Conservation (phyloP, 2,113 vertebrate species). For the Laterallus jamaicensis region DNA sequence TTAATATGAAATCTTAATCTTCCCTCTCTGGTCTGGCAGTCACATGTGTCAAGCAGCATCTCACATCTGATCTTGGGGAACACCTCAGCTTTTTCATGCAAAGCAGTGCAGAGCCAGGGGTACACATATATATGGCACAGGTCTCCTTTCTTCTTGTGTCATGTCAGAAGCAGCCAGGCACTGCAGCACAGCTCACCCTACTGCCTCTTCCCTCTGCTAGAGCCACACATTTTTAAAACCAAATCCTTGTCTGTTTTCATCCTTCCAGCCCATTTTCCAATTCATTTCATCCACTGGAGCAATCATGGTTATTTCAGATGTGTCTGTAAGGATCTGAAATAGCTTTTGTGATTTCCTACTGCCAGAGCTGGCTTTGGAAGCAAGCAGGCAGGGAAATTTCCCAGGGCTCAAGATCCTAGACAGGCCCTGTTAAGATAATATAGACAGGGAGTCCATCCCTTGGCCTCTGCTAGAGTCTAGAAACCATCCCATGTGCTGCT, state of each 20-base stretch:
- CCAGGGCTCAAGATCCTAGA: neutral
- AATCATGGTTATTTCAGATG: neutral
- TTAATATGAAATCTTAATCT: neutral
- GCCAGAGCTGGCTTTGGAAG: neutral
- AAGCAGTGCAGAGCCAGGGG: neutral
- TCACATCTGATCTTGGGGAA: neutral
- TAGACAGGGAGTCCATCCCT: neutral
- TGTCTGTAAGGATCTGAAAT: neutral
- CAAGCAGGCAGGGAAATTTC: neutral
- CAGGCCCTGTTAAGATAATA: neutral
- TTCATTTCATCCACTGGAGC: neutral
- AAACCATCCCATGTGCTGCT: fast-evolving
- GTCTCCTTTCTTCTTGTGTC: neutral
- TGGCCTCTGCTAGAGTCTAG: neutral
- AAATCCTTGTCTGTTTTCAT: neutral
- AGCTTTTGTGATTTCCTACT: neutral
- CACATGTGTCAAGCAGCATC: neutral
- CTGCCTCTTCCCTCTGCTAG: neutral
- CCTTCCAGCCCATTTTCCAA: neutral
- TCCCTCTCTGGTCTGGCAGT: neutral
- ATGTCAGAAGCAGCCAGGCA: neutral
- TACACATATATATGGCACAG: neutral
- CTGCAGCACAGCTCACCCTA: neutral
- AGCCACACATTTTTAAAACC: neutral
- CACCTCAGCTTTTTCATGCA: neutral